A percentile compares a stretch with the other conserved stretches of the same genome.
phyloP scores from a whole-genome alignment of 2,797 vertebrate species.

The Pseudomugil gertrudae region DNA sequence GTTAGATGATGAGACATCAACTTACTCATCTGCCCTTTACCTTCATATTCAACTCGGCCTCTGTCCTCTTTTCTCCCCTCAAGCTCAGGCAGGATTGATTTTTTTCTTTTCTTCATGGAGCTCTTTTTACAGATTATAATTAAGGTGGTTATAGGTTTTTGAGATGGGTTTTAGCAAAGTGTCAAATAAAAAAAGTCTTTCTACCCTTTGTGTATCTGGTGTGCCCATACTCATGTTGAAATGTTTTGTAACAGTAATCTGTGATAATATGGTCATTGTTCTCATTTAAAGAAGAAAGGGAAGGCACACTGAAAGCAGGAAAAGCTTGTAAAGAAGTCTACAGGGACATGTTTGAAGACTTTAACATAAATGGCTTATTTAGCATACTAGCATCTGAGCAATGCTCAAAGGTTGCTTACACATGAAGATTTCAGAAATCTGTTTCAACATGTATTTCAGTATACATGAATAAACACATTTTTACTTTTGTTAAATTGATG shows the following conservation, averaged over 20 bases:
- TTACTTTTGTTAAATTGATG: background rate
- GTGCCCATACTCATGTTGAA: background rate
- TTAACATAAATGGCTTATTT: background rate
- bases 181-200: background rate
- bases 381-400: background rate
- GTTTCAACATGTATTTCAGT: too few species aligned
- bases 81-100: background rate
- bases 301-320: background rate
- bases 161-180: slow-evolving; percentile 18
- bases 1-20: slow-evolving; percentile 47
- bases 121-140: slow-evolving; percentile 33
- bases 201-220: slow-evolving; percentile 16
- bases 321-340: background rate
- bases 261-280: too few species aligned
- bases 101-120: slow-evolving; percentile 31
- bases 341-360: background rate
- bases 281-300: too few species aligned
- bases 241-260: background rate
- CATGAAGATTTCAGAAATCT: too few species aligned
- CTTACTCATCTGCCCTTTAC: background rate
- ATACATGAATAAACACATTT: too few species aligned
- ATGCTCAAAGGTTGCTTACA: background rate
- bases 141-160: slow-evolving; percentile 17
- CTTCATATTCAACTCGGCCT: background rate
- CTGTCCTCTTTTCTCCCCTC: background rate